A percentile compares a stretch with the other conserved stretches of the same genome.
These are phyloP conservation scores for Junonia oenone DNA, from an alignment of 2,888 invertebrate genomes.

Conservation along the genomic window DNA sequence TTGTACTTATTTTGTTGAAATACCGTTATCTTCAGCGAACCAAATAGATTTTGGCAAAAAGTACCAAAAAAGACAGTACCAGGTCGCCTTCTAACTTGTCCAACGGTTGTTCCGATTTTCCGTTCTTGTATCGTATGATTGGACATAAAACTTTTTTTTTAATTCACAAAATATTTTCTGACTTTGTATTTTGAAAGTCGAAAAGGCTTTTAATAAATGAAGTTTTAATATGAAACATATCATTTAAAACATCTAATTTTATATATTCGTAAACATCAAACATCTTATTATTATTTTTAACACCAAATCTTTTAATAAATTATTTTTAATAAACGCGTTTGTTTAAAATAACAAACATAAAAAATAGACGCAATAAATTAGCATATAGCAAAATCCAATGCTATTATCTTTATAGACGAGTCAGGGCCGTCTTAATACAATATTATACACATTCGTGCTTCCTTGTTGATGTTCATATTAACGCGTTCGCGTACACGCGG, in stretches of 20 bases:
- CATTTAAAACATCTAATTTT: too few species aligned
- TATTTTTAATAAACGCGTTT: too few species aligned
- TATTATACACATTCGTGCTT: constrained; percentile 35
- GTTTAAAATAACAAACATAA: background rate
- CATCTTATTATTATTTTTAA: too few species aligned
- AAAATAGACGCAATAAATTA: background rate
- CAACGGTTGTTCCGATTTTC: constrained; percentile 69
- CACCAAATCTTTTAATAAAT: too few species aligned
- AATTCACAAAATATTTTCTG: background rate
- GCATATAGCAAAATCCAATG: background rate
- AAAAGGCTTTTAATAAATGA: too few species aligned
- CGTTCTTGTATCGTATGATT: background rate
- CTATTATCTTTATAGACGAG: constrained; percentile 1
- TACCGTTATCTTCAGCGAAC: constrained; percentile 67
- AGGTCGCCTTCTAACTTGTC: constrained; percentile 58
- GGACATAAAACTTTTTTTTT: constrained; percentile 2
- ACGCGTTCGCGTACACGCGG: constrained; percentile 50
- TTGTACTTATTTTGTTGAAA: constrained; percentile 46
- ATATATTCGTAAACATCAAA: too few species aligned
- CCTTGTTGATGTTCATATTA: constrained; percentile 59
- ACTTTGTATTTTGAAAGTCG: background rate
- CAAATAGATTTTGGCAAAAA: constrained; percentile 71
- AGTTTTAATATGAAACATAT: too few species aligned
- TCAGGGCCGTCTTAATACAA: background rate
- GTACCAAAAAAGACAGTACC: constrained; percentile 66